phyloP scores from a whole-genome alignment of 2,797 vertebrate genomes.

The Manis crassicaudata region DNA sequence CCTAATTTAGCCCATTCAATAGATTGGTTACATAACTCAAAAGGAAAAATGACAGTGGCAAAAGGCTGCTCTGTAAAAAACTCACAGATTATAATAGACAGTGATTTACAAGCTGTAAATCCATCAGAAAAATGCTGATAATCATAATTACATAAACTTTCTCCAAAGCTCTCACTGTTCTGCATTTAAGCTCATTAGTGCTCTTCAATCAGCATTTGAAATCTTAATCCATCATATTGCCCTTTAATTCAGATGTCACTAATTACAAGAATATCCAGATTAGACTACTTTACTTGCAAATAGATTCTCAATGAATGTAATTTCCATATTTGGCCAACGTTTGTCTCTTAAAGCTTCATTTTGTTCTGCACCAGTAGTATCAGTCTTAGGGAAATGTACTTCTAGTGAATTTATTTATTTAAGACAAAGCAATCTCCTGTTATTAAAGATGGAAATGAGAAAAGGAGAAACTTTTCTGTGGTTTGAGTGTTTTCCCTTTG shows the following conservation, averaged over 20 bases:
- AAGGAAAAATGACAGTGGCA: not conserved
- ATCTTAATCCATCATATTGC: not conserved
- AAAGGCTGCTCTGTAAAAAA: not conserved
- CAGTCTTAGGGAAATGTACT: constrained; percentile 9
- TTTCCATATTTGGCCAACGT: not conserved
- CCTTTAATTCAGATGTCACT: not conserved
- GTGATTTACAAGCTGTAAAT: not conserved
- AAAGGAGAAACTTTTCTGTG: not conserved
- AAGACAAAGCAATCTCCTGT: not conserved
- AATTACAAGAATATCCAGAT: not conserved
- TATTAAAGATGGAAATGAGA: constrained; percentile 50
- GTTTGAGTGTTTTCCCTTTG: not conserved
- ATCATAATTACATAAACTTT: not conserved
- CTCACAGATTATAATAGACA: not conserved
- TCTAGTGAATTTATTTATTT: not conserved
- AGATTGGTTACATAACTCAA: not conserved
- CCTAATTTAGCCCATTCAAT: not conserved
- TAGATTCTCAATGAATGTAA: not conserved
- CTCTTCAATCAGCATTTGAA: not conserved
- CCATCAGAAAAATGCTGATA: not conserved
- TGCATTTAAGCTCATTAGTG: not conserved
- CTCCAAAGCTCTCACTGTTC: not conserved
- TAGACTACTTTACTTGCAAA: not conserved
- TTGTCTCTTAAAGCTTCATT: constrained; percentile 13
- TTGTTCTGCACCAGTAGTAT: not conserved